These are phyloP conservation scores for Odontomachus brunneus DNA, from an alignment of 1,140 invertebrate species.

Conservation along the genomic window DNA sequence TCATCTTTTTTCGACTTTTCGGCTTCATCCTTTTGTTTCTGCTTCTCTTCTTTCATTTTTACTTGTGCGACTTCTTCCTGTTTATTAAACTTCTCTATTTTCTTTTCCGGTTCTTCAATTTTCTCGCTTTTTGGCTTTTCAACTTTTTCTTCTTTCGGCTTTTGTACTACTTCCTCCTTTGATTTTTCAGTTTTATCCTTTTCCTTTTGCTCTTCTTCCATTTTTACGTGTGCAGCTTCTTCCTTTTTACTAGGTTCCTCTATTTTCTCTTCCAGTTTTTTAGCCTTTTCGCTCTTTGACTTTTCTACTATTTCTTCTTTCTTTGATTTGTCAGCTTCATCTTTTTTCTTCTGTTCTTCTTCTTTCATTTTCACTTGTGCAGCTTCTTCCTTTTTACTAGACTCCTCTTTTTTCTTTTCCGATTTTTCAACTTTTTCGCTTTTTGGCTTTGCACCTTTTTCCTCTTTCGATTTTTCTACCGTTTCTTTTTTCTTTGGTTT, in stretches of 20 bases:
- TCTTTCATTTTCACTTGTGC: constrained; percentile 49
- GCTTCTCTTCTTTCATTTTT: constrained; percentile 47
- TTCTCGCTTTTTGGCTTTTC: constrained; percentile 59
- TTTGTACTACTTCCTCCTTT: constrained; percentile 59
- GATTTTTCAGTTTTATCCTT: constrained; percentile 56
- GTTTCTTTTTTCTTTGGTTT: constrained; percentile 51
- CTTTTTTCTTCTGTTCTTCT: constrained; percentile 43
- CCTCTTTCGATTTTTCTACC: constrained; percentile 20
- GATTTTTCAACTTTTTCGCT: not conserved
- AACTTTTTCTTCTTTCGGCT: constrained; percentile 43
- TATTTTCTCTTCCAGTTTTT: constrained; percentile 5
- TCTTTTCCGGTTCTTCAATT: constrained; percentile 50
- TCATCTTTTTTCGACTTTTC: constrained; percentile 44
- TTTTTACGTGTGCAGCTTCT: constrained; percentile 17
- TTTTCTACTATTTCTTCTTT: constrained; percentile 52
- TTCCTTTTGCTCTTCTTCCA: constrained; percentile 51
- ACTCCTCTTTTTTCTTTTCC: constrained; percentile 35
- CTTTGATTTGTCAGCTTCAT: constrained; percentile 27
- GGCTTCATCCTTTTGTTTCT: constrained; percentile 34
- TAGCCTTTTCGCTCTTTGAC: constrained; percentile 57
- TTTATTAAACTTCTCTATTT: constrained; percentile 59
- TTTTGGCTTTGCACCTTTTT: constrained; percentile 17
- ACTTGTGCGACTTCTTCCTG: constrained; percentile 45
- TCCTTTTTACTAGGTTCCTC: constrained; percentile 37
- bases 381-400: no score